Base-by-base conservation (phyloP, 2,888 invertebrate species). In the Margaritifera margaritifera region DNA sequence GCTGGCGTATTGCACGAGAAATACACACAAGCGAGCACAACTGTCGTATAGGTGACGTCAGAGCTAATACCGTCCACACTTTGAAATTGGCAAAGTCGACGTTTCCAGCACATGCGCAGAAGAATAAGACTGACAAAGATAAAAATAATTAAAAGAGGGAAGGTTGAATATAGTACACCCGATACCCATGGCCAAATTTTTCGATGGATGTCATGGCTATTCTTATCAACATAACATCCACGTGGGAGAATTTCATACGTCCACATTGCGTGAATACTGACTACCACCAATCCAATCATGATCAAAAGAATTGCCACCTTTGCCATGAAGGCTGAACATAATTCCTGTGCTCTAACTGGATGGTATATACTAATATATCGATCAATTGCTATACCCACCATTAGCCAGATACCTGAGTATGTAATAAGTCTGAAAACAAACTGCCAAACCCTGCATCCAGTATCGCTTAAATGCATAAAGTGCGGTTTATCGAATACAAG, bases 221-320 rank as follows among this genome's bases (percentile, higher is more conserved):
- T 74, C 62, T 69, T 67, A 70, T 54, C 22, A 59, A 64, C 69
- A 5, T 55, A 54, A 20, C 82, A 80, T 20, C 77, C 77, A 11
- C 80, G 71, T 11, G 69, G 65, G 15, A 74, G 68, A n/a, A 86
- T 71, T 27, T 79, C 79, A 59, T 78, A 84, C 6, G 79, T 82
- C 86, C 86, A 86, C 84, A 86, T 82, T 8, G 84, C 81, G 66
- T 86, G 86, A 3, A 85, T 79, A 69, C 81, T 82, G 55, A 85
- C 70, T 24, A 80, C 79, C 11, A 83, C 68, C 52, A 86, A 72
- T 1, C 81, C 82, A 5, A 83, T 75, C 20, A 81, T 55, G 20
- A 86, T 77, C 56, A 81, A 71, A 11, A 77, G 63, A 19, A 80
- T 75, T 18, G 77, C 72, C 8, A 82, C 63, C 69, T 84, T 84